These are phyloP conservation scores for Branchipolynoe longqiensis DNA, from an alignment of 2,888 invertebrate genomes.

Conservation along the genomic window DNA sequence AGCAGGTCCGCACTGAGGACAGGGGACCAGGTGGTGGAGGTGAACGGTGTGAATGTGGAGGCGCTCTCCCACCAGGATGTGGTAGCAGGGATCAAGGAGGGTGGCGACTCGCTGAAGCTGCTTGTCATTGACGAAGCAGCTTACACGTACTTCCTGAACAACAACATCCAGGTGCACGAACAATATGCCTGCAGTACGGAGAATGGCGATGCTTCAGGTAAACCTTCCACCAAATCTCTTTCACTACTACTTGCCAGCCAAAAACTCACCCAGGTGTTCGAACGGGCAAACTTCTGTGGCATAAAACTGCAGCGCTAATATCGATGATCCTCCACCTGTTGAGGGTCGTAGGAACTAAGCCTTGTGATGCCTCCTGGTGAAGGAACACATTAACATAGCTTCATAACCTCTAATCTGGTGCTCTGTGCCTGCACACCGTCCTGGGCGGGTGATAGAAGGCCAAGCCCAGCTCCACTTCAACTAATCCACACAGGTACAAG, in stretches of 20 bases:
- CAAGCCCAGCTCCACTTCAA: no score
- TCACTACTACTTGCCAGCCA: neutral
- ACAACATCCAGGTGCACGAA: constrained; percentile 24
- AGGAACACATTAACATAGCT: no score
- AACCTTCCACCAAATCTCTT: neutral
- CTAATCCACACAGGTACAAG: no score
- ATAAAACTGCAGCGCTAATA: no score
- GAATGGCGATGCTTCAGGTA: neutral
- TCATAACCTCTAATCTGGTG: no score
- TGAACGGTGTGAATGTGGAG: constrained; percentile 61
- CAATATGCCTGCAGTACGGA: neutral
- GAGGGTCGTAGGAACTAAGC: no score
- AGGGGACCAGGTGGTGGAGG: constrained; percentile 64
- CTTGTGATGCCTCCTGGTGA: no score
- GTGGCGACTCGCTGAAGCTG: neutral
- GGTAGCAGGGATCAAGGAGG: constrained; percentile 4
- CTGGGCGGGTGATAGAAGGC: no score
- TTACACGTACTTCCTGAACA: constrained; percentile 40
- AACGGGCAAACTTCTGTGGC: no score
- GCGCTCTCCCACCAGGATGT: constrained; percentile 2
- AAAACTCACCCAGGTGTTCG: no score
- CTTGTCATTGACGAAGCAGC: constrained; percentile 43
- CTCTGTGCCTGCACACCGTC: no score
- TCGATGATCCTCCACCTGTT: no score
- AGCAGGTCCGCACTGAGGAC: constrained; percentile 59